A percentile compares a stretch with the other conserved stretches of the same genome.
phyloP scores from a whole-genome alignment of 2,797 vertebrate genomes.

The Thripadectes ignobilis region DNA sequence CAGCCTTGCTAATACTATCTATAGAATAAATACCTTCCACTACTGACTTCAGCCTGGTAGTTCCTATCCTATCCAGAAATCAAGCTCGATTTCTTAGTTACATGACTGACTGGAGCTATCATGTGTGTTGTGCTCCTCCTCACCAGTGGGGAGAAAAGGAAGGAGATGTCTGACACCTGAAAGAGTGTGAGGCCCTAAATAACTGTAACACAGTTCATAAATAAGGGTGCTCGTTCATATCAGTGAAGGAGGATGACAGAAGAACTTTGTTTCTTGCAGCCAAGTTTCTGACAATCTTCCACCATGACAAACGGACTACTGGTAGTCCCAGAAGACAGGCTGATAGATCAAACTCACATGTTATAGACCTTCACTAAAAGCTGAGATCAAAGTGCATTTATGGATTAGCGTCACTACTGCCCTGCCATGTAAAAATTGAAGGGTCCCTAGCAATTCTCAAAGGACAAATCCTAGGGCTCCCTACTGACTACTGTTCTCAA shows the following conservation, averaged over 20 bases:
- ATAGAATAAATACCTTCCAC: background rate
- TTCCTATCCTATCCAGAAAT: background rate
- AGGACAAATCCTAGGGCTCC: background rate
- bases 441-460: background rate
- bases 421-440: background rate
- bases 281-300: background rate
- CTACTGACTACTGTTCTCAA: background rate
- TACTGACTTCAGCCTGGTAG: background rate
- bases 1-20: background rate
- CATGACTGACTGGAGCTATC: background rate
- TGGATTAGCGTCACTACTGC: background rate
- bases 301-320: background rate
- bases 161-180: background rate
- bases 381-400: background rate
- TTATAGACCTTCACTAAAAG: background rate
- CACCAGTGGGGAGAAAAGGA: background rate
- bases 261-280: background rate
- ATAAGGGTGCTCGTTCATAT: accelerated
- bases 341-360: background rate
- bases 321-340: background rate
- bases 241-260: background rate
- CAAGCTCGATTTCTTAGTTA: background rate
- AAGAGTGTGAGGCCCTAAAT: background rate
- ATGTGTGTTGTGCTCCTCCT: background rate
- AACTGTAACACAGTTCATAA: background rate